Percentiles rank a stretch among this genome's conserved stretches.
Evolutionary conservation across 2,797 vertebrate species (phyloP).

Genomic region (Poecile montanus): DNA sequence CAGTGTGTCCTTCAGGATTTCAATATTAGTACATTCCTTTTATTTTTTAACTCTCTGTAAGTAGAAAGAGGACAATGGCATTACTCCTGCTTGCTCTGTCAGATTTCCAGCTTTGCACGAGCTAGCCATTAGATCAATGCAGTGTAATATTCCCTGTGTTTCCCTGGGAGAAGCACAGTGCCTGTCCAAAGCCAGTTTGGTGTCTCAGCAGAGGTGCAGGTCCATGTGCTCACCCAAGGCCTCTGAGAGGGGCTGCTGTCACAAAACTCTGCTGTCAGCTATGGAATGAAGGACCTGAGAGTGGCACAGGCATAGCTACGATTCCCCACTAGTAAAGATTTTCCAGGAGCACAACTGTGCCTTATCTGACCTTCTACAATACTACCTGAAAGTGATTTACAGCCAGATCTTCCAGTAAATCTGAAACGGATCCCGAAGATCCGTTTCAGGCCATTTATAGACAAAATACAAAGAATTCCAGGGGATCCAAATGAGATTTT

Average conservation of each 20-base stretch:
- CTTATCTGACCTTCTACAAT: neutral
- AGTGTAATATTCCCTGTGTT: neutral
- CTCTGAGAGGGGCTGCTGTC: neutral
- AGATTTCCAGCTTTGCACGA: neutral
- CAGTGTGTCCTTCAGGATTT: neutral
- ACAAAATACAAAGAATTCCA: neutral
- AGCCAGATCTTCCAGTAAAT: neutral
- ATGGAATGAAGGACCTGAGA: neutral
- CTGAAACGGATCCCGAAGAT: neutral
- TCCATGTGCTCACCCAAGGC: neutral
- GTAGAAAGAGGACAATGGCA: neutral
- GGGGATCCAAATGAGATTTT: neutral
- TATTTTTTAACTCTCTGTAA: neutral
- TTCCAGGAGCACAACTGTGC: neutral
- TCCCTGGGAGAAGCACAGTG: neutral
- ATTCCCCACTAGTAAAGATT: neutral
- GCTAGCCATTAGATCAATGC: neutral
- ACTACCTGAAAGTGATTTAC: neutral
- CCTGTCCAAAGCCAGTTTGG: neutral
- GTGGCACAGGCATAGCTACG: neutral
- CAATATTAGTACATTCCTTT: neutral
- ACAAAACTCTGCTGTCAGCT: neutral
- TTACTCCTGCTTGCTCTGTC: neutral
- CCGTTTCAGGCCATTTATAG: neutral
- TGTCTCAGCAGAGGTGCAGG: neutral